These are phyloP conservation scores for Noctuana brunneofusca DNA, from an alignment of 2,888 invertebrate species.

Conservation along the genomic window DNA sequence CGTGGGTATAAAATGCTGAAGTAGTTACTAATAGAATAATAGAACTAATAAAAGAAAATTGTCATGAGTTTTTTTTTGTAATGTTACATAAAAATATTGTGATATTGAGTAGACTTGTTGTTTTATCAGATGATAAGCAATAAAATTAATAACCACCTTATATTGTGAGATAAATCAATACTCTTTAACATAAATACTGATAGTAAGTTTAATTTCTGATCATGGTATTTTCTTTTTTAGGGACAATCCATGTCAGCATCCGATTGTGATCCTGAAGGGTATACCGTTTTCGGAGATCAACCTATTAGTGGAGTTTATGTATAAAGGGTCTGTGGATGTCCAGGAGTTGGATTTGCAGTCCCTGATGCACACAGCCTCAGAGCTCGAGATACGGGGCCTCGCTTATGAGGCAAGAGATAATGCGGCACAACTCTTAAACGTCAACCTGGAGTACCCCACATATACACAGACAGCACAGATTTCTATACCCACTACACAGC, in stretches of 20 bases:
- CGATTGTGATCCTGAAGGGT: constrained; percentile 87
- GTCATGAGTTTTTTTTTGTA: not conserved
- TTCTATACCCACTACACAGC: constrained; percentile 46
- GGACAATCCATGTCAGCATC: constrained; percentile 89
- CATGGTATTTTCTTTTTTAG: constrained; percentile 49
- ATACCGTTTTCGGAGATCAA: constrained; percentile 86
- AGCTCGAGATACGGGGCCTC: constrained; percentile 86
- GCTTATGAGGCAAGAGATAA: constrained; percentile 83
- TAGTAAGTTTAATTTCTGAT: constrained; percentile 16
- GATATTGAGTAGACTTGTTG: constrained; percentile 5
- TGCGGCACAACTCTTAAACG: constrained; percentile 80
- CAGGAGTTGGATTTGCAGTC: constrained; percentile 85
- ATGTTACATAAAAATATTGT: constrained; percentile 21
- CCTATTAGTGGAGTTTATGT: constrained; percentile 87
- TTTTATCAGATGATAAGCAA: constrained; percentile 47
- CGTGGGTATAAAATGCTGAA: not conserved
- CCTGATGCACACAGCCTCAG: constrained; percentile 86
- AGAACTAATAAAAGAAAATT: not conserved
- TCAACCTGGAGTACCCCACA: constrained; percentile 77
- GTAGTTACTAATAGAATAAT: too few relatives aligned
- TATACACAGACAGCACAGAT: constrained; percentile 60
- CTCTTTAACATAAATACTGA: constrained; percentile 28
- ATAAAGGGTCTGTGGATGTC: constrained; percentile 87
- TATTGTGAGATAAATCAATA: constrained; percentile 35
- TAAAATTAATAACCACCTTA: constrained; percentile 36